Base-by-base conservation (phyloP, 2,888 invertebrate genomes). In the Silvanus unidentatus region DNA sequence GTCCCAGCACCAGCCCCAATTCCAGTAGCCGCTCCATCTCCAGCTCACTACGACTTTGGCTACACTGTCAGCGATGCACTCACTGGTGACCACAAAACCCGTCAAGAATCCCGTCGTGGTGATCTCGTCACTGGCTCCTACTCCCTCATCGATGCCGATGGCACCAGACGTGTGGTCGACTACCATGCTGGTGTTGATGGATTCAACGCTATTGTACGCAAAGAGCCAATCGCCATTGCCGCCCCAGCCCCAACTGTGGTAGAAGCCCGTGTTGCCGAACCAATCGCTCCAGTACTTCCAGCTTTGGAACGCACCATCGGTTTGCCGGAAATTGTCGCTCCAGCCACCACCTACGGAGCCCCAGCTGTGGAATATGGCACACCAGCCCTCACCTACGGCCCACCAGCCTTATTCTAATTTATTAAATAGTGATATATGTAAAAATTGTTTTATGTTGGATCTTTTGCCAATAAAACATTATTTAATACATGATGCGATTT, bases 81-180 rank as follows among this genome's bases (percentile, higher is more conserved):
- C 48, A 76, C 76, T 40, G 76, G 57, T 73, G 77, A 77, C 70
- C 72, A 56, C 65, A 76, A 76, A 66, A 68, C 67, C 6, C 80
- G 80, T 68, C 78, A 79, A 54, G 80, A 80, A 71, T 77, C 78
- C 51, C 78, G 80, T 47, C 69, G 71, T 35, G 75, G 74, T 2
- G 74, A 74, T 57, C 72, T 72, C 51, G 62, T 73, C 40, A 68
- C 70, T 43, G 76, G 76, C 1, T 75, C 67, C 49, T 76, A 76
- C 53, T 71, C 74, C 48, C 58, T 77, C 1, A 66, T 76, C 52
- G 76, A 77, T 51, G 60, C 76, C 14, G 76, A 77, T 62, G 77
- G 76, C 14, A 70, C 70, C 54, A 69, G 69, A 39, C 71, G 77
- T 47, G 68, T 71, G 32, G 77, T 77, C 11, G 72, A 75, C 27